These are phyloP conservation scores for Threskiornis aethiopicus DNA, from an alignment of 2,797 vertebrate species.

Conservation along the genomic window DNA sequence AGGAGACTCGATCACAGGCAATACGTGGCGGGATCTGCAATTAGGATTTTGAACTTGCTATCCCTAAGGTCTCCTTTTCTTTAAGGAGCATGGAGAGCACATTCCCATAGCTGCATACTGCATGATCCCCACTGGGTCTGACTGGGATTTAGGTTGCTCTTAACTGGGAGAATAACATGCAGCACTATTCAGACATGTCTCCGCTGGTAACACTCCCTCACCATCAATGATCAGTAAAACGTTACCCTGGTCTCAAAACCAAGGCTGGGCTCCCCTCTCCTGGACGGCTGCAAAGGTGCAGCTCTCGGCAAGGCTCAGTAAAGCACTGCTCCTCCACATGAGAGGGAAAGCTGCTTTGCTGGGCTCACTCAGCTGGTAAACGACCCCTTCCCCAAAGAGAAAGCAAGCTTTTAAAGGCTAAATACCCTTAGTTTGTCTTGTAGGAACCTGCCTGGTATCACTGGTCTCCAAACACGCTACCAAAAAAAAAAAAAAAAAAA, in stretches of 20 bases:
- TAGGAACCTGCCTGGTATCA: not conserved
- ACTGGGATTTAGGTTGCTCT: not conserved
- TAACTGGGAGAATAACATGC: not conserved
- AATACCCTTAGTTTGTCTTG: not conserved
- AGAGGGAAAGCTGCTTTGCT: not conserved
- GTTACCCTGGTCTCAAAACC: not conserved
- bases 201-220: not conserved
- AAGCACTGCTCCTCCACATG: not conserved
- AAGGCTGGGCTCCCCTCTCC: conserved; percentile 59
- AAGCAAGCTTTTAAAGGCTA: not conserved
- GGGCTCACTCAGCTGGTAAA: not conserved
- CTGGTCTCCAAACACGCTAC: not conserved
- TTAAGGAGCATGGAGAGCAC: not conserved
- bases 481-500: not conserved
- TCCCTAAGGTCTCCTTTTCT: not conserved
- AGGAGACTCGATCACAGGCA: not conserved
- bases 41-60: not conserved
- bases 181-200: not conserved
- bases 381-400: not conserved
- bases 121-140: not conserved
- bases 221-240: not conserved
- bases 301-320: not conserved
- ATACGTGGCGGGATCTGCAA: not conserved
- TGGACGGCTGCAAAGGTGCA: conserved; percentile 53
- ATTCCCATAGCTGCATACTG: not conserved